Percentiles rank a stretch among this genome's conserved stretches.
Conservation (phyloP, 1,140 invertebrate species). For the Babylonia areolata region DNA sequence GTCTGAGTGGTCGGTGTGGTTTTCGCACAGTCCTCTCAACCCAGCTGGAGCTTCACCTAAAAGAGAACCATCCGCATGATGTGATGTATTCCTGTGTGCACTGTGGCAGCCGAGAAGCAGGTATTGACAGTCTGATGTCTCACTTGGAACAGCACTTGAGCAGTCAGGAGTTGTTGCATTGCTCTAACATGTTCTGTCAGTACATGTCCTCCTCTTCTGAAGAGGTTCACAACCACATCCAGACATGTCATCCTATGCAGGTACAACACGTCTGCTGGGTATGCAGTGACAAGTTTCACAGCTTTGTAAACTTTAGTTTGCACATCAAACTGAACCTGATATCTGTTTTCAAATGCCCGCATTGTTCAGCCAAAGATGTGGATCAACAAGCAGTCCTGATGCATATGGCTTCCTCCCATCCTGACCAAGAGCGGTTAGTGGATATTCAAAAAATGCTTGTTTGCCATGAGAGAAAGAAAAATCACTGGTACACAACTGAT, state of each 20-base stretch:
- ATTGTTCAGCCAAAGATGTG: conserved; percentile 26
- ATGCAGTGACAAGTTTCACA: background rate
- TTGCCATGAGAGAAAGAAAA: conserved; percentile 4
- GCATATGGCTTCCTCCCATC: conserved; percentile 6
- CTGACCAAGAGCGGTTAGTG: background rate
- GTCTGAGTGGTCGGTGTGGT: background rate
- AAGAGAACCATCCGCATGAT: background rate
- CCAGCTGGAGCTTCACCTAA: conserved; percentile 9
- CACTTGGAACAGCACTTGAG: conserved; percentile 13
- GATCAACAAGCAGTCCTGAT: background rate
- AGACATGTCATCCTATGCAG: background rate
- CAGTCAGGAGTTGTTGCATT: background rate
- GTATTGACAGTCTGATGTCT: background rate
- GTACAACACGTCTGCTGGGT: background rate
- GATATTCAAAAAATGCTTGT: background rate
- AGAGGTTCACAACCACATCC: background rate
- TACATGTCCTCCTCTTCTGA: background rate
- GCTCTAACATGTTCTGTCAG: background rate
- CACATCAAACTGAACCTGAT: conserved; percentile 7
- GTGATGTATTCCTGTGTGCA: conserved; percentile 10
- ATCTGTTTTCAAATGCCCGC: background rate
- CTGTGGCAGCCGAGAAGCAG: conserved; percentile 4
- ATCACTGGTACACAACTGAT: background rate
- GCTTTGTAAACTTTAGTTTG: background rate
- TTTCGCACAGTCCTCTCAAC: background rate